Evolutionary conservation across 2,888 invertebrate genomes (phyloP).

Genomic region (Cephus nigrinus): DNA sequence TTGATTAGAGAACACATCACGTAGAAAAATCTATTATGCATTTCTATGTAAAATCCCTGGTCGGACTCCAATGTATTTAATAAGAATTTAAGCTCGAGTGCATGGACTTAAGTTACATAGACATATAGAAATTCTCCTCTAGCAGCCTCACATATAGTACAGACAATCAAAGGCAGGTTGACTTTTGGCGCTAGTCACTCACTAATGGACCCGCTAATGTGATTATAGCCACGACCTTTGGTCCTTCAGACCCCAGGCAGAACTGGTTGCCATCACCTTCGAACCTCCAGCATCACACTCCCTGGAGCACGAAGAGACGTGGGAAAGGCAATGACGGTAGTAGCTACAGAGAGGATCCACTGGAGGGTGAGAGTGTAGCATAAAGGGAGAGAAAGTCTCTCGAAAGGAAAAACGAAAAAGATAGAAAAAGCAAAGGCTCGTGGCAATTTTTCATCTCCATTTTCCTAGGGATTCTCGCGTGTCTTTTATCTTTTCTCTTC

Average conservation of each 20-base stretch:
- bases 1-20: neutral
- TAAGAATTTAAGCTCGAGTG: neutral
- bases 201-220: constrained; percentile 29
- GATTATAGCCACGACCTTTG: constrained; percentile 23
- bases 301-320: neutral
- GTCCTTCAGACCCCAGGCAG: neutral
- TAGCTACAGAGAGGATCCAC: neutral
- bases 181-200: constrained; percentile 28
- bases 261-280: neutral
- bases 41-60: neutral
- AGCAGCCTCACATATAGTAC: neutral
- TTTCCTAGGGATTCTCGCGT: constrained; percentile 3
- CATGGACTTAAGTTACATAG: neutral
- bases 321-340: neutral
- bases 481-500: neutral
- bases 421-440: neutral
- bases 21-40: neutral
- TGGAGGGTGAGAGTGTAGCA: neutral
- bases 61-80: neutral
- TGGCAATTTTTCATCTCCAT: constrained; percentile 12
- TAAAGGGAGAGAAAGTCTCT: neutral
- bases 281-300: neutral
- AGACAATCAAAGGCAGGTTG: constrained; percentile 21
- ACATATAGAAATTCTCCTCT: neutral
- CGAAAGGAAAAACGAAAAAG: neutral